Evolutionary conservation across 2,888 invertebrate species (phyloP), one percentile per base, ranked within the genome.

Genomic region (Onthophagus sagittarius): DNA sequence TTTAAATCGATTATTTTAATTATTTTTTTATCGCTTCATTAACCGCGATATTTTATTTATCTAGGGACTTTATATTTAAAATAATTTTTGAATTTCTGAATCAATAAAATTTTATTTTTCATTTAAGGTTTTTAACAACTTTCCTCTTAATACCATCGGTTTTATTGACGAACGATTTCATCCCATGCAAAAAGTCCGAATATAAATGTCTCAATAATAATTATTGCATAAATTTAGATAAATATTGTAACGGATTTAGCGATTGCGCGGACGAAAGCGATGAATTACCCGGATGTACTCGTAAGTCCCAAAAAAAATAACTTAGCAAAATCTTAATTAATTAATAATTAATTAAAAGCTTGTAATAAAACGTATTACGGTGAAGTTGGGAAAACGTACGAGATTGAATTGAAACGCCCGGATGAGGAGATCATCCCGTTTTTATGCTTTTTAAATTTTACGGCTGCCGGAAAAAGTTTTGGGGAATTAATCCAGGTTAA

Each of bases 291-390:
- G 89, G 89, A 79, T 94, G 94, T 84, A 88, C 93, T 80, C 92
- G 94, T 94, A 86, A 93, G 93, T 91, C 73, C 7, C 2, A 69
- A 69, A 69, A 33, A 63, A 15, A 63, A 5, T 63, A 15, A 14
- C 1, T 63, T n/a, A 6, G 11, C 11, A 11, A n/a, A 63, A 7
- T 14, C 7, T 15, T 7, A 15, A n/a, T 15, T 63, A 15, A 14
- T 15, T 63, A 3, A 14, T 63, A 32, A 67, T 71, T n/a, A n/a
- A 62, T 32, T 88, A 88, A 72, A 89, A 94, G 94, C 93, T 63
- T 95, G 95, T 87, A 94, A 95, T 86, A 89, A 92, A 81, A 95
- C 94, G 23, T 92, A 93, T 84, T 93, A 90, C 87, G 94, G 94
- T 0, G 93, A 93, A 82, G 92, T 93, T 72, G 94, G 94, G 0